A percentile compares a stretch with the other conserved stretches of the same genome.
Evolutionary conservation across 2,888 invertebrate genomes (phyloP).

Genomic region (Boloria selene): DNA sequence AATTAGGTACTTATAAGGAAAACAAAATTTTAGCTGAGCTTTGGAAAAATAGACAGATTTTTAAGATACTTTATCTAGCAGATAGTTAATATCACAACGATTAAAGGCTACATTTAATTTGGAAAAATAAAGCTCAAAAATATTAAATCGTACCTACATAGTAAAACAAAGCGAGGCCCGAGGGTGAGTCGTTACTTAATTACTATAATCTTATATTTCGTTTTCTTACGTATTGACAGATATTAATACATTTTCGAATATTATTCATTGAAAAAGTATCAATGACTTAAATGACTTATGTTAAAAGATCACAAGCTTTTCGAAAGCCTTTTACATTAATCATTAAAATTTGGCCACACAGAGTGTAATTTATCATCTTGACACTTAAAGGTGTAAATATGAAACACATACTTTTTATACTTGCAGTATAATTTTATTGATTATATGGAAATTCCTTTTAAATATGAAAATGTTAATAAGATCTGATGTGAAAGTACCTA

Average conservation of each 20-base stretch:
- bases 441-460: not conserved
- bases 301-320: slow-evolving; percentile 13
- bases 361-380: slow-evolving; percentile 28
- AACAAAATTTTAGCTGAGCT: too few species aligned
- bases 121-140: too few species aligned
- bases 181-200: too few species aligned
- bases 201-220: not conserved
- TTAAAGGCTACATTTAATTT: too few species aligned
- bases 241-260: not conserved
- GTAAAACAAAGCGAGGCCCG: too few species aligned
- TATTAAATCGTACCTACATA: too few species aligned
- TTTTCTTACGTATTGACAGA: not conserved
- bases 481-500: not conserved
- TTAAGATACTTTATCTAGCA: too few species aligned
- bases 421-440: not conserved
- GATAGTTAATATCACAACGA: too few species aligned
- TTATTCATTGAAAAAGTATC: not conserved
- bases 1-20: too few species aligned
- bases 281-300: not conserved
- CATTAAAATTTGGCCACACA: slow-evolving; percentile 24
- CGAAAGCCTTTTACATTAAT: slow-evolving; percentile 25
- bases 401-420: slow-evolving; percentile 1
- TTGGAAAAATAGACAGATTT: too few species aligned
- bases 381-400: slow-evolving; percentile 24
- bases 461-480: not conserved